Percentiles rank a stretch among this genome's conserved stretches.
These are phyloP conservation scores for Lycaena phlaeas DNA, from an alignment of 2,888 invertebrate genomes.

Conservation along the genomic window DNA sequence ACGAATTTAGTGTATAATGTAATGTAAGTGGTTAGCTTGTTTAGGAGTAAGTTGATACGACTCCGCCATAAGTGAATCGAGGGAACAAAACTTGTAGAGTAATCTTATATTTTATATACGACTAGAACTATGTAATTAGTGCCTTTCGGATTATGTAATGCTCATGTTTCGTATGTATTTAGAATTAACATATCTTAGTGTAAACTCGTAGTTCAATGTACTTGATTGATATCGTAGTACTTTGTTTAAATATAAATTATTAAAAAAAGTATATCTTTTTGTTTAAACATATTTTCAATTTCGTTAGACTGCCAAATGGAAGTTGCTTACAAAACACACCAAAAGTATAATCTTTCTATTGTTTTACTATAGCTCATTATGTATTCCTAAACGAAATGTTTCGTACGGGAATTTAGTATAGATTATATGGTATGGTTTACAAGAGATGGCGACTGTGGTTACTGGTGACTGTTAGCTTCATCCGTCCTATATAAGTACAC, in stretches of 20 bases:
- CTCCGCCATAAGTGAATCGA: conserved; percentile 67
- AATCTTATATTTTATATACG: conserved; percentile 16
- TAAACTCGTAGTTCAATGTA: conserved; percentile 15
- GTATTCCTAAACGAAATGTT: neutral
- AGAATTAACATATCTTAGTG: conserved; percentile 28
- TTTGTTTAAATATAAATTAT: neutral
- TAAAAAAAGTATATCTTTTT: neutral
- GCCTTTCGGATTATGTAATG: conserved; percentile 23
- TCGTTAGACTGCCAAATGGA: too few species aligned
- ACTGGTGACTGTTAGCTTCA: conserved; percentile 18
- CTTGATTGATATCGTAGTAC: conserved; percentile 6
- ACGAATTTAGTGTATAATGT: conserved; percentile 48
- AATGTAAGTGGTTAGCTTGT: conserved; percentile 28
- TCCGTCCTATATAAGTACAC: conserved; percentile 17
- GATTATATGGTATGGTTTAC: conserved; percentile 4
- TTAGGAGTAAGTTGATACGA: conserved; percentile 41
- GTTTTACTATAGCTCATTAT: neutral
- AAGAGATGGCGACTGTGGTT: too few species aligned
- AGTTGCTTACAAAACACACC: too few species aligned
- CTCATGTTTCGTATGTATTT: conserved; percentile 26
- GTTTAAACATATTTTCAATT: too few species aligned
- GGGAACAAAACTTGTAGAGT: conserved; percentile 34
- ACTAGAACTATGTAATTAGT: conserved; percentile 17
- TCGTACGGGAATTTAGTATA: conserved; percentile 8
- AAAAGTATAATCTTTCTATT: too few species aligned